Conservation (phyloP, 2,888 invertebrate genomes). For the Thecophora atra region DNA sequence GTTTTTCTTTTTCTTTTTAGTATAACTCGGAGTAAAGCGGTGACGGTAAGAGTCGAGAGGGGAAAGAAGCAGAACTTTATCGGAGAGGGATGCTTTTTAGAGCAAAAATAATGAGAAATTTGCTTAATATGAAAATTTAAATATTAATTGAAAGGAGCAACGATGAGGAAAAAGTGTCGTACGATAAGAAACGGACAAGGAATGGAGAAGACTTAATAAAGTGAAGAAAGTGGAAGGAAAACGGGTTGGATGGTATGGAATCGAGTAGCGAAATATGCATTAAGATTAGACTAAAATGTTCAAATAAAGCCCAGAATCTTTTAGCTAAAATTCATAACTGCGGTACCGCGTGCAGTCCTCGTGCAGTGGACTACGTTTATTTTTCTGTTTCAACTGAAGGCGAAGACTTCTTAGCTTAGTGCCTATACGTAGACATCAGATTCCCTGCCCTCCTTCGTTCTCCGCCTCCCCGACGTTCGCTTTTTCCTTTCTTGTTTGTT, state of each 20-base stretch:
- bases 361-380: neutral
- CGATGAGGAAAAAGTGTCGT: neutral
- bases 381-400: constrained; percentile 21
- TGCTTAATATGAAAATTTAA: constrained; percentile 3
- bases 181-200: neutral
- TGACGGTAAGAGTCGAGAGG: neutral
- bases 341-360: neutral
- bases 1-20: neutral
- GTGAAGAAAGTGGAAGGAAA: too few relatives aligned
- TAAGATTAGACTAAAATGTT: too few relatives aligned
- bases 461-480: neutral
- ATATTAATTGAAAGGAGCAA: neutral
- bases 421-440: constrained; percentile 40
- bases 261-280: too few relatives aligned
- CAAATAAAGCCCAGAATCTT: too few relatives aligned
- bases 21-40: neutral
- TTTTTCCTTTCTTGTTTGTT: neutral
- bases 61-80: neutral
- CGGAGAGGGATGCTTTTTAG: neutral
- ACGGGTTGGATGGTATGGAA: too few relatives aligned
- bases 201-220: too few relatives aligned
- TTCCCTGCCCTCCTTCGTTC: neutral
- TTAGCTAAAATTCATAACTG: too few relatives aligned
- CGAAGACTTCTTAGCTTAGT: constrained; percentile 32
- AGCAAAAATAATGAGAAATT: neutral